These are phyloP conservation scores for Nesidiocoris tenuis DNA, from an alignment of 2,888 invertebrate species.

Conservation along the genomic window DNA sequence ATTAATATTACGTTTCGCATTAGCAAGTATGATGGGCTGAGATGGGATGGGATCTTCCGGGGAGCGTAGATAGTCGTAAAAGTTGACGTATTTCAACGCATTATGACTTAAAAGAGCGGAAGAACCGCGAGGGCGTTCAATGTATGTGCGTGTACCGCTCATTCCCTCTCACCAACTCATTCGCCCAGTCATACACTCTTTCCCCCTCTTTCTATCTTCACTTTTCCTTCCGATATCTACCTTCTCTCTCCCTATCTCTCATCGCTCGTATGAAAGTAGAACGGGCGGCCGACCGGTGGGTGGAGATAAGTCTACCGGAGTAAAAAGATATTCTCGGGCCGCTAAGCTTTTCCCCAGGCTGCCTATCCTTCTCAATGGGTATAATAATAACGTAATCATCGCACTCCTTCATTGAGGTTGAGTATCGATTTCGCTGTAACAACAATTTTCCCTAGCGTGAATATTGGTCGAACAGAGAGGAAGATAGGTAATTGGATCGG, in stretches of 20 bases:
- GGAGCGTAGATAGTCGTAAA: slow-evolving; percentile 12
- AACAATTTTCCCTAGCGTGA: background rate
- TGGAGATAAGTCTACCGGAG: background rate
- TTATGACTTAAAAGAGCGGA: slow-evolving; percentile 21
- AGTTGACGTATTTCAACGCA: slow-evolving; percentile 28
- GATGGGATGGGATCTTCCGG: background rate
- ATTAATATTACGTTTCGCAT: background rate
- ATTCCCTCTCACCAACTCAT: no score
- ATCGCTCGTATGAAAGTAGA: background rate
- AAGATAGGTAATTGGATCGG: no score
- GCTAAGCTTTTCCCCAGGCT: background rate
- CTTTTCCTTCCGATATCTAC: background rate
- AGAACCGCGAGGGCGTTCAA: slow-evolving; percentile 2
- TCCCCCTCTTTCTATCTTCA: no score
- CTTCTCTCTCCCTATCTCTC: background rate
- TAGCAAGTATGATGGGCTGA: background rate
- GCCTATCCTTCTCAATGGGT: no score
- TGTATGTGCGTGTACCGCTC: background rate
- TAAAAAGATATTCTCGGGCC: background rate
- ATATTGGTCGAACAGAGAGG: no score
- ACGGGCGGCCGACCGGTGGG: background rate
- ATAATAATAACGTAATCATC: background rate
- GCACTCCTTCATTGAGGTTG: background rate
- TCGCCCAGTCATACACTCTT: no score
- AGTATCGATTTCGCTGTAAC: background rate